These are phyloP conservation scores for Agrotis exclamationis DNA, from an alignment of 2,888 invertebrate genomes.

Conservation along the genomic window DNA sequence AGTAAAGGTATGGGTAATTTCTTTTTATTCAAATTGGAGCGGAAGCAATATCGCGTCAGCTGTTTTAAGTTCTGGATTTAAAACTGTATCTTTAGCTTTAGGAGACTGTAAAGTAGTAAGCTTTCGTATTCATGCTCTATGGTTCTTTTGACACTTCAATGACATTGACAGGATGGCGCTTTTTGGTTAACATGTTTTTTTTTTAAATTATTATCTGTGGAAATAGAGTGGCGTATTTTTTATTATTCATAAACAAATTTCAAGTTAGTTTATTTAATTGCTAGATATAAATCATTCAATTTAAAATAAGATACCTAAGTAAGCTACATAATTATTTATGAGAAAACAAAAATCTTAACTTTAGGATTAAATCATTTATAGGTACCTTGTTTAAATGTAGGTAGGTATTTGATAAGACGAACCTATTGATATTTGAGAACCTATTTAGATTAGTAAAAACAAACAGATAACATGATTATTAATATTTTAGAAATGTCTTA, in stretches of 20 bases:
- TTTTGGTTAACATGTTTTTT: background rate
- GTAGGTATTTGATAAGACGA: background rate
- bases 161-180: too few species aligned
- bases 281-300: too few species aligned
- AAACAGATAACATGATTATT: conserved; percentile 45
- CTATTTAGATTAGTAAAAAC: conserved; percentile 33
- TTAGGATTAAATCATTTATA: background rate
- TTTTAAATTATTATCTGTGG: background rate
- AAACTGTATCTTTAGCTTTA: background rate
- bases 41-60: conserved; percentile 12
- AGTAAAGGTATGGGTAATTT: background rate
- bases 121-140: too few species aligned
- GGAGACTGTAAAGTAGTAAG: background rate
- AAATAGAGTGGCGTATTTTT: background rate
- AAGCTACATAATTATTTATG: background rate
- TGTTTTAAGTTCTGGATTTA: conserved; percentile 18
- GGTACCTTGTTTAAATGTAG: too few species aligned
- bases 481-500: conserved; percentile 40
- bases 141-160: too few species aligned
- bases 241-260: too few species aligned
- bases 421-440: conserved; percentile 35
- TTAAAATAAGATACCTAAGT: too few species aligned
- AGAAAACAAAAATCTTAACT: background rate
- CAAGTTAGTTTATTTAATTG: too few species aligned
- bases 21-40: conserved; percentile 2